Evolutionary conservation across 2,797 vertebrate species (phyloP), one percentile per base, ranked within the genome.

Genomic region (Ibycter americanus): DNA sequence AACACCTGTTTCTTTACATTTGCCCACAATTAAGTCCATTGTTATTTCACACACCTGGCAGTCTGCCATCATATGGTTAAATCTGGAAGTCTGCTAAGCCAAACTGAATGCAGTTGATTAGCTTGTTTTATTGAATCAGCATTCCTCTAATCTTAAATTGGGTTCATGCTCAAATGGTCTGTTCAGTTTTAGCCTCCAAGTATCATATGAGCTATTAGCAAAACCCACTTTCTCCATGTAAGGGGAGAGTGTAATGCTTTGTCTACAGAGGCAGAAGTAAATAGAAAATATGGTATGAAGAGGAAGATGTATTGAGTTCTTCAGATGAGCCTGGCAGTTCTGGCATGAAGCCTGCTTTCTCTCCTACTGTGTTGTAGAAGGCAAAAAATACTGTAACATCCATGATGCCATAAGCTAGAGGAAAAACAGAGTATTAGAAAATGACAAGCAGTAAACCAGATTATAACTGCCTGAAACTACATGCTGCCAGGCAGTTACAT

Each of bases 361-460:
- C 10, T 67, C 25, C 42, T 55, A 0, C 56, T 32, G 34, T 42
- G 14, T 66, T 51, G n/a, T 18, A 71, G 40, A 67, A 87, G 56
- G 62, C 51, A 67, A 83, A 55, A 34, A 10, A 1, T 51, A 15
- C 31, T 23, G 9, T 36, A 74, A 44, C 44, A 83, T 59, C 80
- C 66, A 5, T 32, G 52, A 46, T 67, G 56, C 52, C 32, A 2
- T 76, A 74, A 90, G 15, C 65, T 61, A 20, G 83, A 76, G 83
- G 36, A 63, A 81, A 83, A 20, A 4, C 54, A 2, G 20, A 74
- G 56, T 77, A 63, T 88, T 89, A 93, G 85, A 55, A 86, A 94
- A 93, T 68, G 76, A 46, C 77, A 65, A 87, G 84, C 81, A 58
- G 66, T 79, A 92, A 94, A 94, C 8, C 70, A 62, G 78, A 55